Conservation (phyloP, 2,113 vertebrate genomes). For the Butorides virescens region DNA sequence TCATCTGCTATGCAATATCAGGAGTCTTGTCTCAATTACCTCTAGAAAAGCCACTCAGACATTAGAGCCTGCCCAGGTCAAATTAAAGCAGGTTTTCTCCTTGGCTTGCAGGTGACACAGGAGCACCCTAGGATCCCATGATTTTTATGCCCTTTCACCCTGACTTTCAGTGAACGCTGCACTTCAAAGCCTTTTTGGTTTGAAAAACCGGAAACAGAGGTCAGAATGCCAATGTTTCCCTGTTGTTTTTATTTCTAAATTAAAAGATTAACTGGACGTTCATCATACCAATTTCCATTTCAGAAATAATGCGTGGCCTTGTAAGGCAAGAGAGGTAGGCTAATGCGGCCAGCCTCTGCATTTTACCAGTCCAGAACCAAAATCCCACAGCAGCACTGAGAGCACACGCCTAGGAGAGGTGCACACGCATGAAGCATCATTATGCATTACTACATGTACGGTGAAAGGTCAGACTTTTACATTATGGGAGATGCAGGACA, state of each 20-base stretch:
- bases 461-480: background rate
- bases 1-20: background rate
- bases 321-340: background rate
- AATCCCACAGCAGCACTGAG: background rate
- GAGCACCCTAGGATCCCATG: background rate
- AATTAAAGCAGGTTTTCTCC: conserved; percentile 6
- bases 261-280: background rate
- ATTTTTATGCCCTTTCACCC: background rate
- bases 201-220: background rate
- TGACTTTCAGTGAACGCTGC: background rate
- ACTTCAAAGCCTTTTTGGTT: background rate
- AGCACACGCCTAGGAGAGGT: background rate
- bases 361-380: background rate
- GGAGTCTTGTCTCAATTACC: background rate
- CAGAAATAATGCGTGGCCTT: background rate
- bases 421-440: background rate
- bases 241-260: background rate
- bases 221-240: background rate
- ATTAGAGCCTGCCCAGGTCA: background rate
- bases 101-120: background rate
- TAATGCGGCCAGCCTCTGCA: background rate
- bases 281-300: background rate
- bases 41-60: background rate
- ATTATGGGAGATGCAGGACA: background rate
- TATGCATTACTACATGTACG: background rate